These are phyloP conservation scores for Pseudobourletiella spinata DNA, from an alignment of 1,140 invertebrate species.

Conservation along the genomic window DNA sequence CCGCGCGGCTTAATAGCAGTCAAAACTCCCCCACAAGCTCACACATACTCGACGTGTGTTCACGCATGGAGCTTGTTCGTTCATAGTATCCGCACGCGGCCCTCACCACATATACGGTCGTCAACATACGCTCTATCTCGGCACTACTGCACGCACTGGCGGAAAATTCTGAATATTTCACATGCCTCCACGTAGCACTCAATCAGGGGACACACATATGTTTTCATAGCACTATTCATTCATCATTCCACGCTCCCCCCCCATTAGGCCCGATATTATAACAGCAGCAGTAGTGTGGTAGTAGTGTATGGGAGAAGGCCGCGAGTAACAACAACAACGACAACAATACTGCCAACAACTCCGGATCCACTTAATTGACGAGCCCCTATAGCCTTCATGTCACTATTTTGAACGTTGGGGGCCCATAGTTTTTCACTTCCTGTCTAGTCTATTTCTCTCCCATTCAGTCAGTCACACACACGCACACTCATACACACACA, in stretches of 20 bases:
- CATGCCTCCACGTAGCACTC: conserved; percentile 2
- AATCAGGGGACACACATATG: conserved; percentile 9
- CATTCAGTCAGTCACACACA: not conserved
- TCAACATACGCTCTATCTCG: no score
- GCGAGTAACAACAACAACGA: not conserved
- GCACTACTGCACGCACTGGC: not conserved
- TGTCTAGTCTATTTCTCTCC: no score
- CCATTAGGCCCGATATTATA: not conserved
- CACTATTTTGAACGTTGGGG: not conserved
- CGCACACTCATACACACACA: no score
- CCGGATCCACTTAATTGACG: not conserved
- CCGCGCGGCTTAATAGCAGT: no score
- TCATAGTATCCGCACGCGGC: no score
- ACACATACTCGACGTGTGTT: no score
- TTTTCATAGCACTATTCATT: not conserved
- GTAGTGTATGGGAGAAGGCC: no score
- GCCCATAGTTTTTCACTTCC: no score
- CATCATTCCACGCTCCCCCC: conserved; percentile 3
- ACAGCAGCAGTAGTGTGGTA: no score
- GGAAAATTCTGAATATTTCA: conserved; percentile 11
- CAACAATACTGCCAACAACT: not conserved
- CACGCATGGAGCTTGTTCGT: no score
- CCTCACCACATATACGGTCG: no score
- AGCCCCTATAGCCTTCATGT: not conserved
- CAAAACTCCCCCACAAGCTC: no score